Evolutionary conservation across 2,888 invertebrate genomes (phyloP), one percentile per base, ranked within the genome.

Genomic region (Drosophila falleni): DNA sequence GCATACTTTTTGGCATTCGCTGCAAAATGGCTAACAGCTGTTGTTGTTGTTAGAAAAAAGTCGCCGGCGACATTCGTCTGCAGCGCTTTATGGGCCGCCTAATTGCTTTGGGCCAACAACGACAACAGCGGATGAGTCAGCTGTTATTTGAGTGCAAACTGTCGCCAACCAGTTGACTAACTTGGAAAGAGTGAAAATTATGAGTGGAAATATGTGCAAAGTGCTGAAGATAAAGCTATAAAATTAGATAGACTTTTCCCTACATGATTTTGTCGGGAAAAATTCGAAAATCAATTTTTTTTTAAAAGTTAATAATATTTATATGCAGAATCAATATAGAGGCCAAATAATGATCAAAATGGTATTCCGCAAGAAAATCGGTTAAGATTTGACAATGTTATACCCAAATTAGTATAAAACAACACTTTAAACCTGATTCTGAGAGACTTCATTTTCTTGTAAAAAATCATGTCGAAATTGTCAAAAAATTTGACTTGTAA

Each of bases 1-100:
- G 85, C 76, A 71, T 81, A 76, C 56, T 82, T 79, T 77, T 73
- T 80, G 74, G 81, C 69, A 64, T 65, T 54, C 55, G 69, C 70
- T 74, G 77, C 69, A 71, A 76, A 83, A 65, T 15, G 42, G 41
- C 47, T 41, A 64, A 51, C 53, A 26, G 35, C 46, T 15, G 29
- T 37, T 51, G 26, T n/a, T 50, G 63, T 10, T 42, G 56, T 39
- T 50, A 78, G 50, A 71, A 50, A 50, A 78, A 71, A 73, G 70
- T 76, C 62, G 80, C 69, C 69, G 77, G 87, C 67, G 70, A 62
- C 64, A 60, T 41, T 60, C 39, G 62, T 62, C 49, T 58, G 42
- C 61, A 31, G 16, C 58, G 55, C 44, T 41, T 63, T 59, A 59
- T 44, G 61, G 44, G 39, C 42, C 65, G 58, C 58, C 69, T 80